Evolutionary conservation across 2,888 invertebrate genomes (phyloP).

Genomic region (Sarcophaga carnaria): DNA sequence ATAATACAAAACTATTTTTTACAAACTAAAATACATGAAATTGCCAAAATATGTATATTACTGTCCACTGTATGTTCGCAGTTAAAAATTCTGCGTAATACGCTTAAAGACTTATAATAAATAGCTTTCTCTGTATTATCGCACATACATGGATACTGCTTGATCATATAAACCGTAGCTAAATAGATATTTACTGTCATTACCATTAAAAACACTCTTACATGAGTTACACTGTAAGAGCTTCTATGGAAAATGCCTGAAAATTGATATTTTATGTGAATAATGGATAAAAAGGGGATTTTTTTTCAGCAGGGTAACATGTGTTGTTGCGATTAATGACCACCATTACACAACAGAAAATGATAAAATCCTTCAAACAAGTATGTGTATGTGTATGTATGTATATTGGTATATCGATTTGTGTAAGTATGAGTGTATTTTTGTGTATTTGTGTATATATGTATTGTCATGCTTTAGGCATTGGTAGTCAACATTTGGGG

Average conservation of each 20-base stretch:
- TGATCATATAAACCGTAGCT: neutral
- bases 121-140: too few relatives aligned
- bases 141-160: neutral
- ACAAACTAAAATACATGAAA: too few relatives aligned
- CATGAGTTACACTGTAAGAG: neutral
- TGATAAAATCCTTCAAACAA: neutral
- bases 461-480: too few relatives aligned
- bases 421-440: too few relatives aligned
- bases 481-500: too few relatives aligned
- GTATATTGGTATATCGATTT: too few relatives aligned
- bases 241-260: neutral
- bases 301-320: constrained; percentile 35
- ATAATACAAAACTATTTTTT: too few relatives aligned
- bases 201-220: neutral
- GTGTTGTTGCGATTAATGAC: constrained; percentile 47
- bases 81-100: too few relatives aligned
- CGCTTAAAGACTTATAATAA: too few relatives aligned
- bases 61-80: too few relatives aligned
- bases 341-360: constrained; percentile 22
- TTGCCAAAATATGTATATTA: too few relatives aligned
- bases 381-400: neutral
- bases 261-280: neutral
- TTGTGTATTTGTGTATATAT: too few relatives aligned
- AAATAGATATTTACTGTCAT: neutral
- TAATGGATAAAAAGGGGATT: neutral